Evolutionary conservation across 2,113 vertebrate species (phyloP), one percentile per base, ranked within the genome.

Genomic region (Gyps fulvus): DNA sequence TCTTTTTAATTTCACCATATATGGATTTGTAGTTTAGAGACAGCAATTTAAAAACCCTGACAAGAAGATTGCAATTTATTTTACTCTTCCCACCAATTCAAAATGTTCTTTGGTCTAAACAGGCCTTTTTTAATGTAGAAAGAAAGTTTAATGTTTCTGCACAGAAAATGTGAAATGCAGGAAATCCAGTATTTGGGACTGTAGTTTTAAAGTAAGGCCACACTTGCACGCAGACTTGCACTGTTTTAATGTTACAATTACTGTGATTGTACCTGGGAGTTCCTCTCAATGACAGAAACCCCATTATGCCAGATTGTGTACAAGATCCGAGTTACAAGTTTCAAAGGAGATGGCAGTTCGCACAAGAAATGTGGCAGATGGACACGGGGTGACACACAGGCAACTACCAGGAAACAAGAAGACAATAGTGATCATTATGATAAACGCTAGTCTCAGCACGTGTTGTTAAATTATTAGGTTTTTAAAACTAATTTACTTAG

Each of bases 401-500:
- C 23, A 87, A 9, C 32, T n/a, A 58, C 21, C 52, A 69, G 26
- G 36, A 88, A 81, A 69, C 10, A 65, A 62, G n/a, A 74, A 63
- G 38, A 89, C 52, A 87, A 49, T 6, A 49, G 45, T 27, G 25
- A 61, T 77, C 84, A 66, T 57, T 45, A 43, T 42, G 52, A 83
- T 62, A 62, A 90, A 89, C 0, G 9, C 17, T 77, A 29, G 32
- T 45, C 43, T 79, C 58, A 72, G 69, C 61, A 62, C 0, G 0
- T 54, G 54, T 16, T 65, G 54, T 5, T 83, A 77, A 92, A 93
- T 87, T 92, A 85, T 88, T 77, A 87, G 40, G 5, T 65, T 93
- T 95, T 93, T 61, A 61, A 91, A 91, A 55, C 14, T 84, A 87
- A 93, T 91, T 90, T 96, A 69, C 87, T 79, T 79, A 90, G 90